phyloP scores from a whole-genome alignment of 2,113 vertebrate species.

The Chlamydotis undulata region DNA sequence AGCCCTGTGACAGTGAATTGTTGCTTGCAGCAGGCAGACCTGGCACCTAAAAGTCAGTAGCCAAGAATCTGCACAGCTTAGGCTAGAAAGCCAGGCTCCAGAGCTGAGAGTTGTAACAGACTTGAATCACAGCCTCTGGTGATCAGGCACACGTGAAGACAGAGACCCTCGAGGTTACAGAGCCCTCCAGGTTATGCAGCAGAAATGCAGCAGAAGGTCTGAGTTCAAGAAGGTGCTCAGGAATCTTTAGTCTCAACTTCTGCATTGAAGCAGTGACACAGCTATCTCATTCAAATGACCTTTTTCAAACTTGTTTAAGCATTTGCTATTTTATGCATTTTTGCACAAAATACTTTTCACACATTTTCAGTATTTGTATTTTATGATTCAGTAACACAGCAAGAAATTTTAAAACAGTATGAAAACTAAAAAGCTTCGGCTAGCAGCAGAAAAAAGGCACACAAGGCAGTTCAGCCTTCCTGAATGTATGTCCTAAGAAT shows the following conservation, averaged over 20 bases:
- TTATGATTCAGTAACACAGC: not conserved
- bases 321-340: not conserved
- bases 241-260: not conserved
- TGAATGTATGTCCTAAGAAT: not conserved
- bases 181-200: not conserved
- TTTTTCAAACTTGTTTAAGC: not conserved
- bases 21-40: not conserved
- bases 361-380: not conserved
- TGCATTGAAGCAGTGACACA: not conserved
- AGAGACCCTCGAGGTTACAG: fast-evolving
- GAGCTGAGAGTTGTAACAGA: not conserved
- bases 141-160: not conserved
- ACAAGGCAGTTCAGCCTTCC: not conserved
- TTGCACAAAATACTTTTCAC: not conserved
- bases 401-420: not conserved
- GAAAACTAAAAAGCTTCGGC: not conserved
- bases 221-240: not conserved
- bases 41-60: not conserved
- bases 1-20: not conserved
- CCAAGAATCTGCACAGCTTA: not conserved
- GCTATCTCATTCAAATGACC: not conserved
- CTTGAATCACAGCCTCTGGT: fast-evolving
- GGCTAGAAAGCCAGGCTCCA: not conserved
- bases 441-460: not conserved
- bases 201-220: not conserved